A percentile compares a stretch with the other conserved stretches of the same genome.
These are phyloP conservation scores for cattle (Bos taurus) DNA, from an alignment of 2,113 vertebrate species.

Conservation along the genomic window ARS-UCD2.0 NC_037331.1:4585501-4586000, in stretches of 20 bases:
- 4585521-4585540: background rate
- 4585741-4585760: accelerated
- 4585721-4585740: background rate
- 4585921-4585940: background rate
- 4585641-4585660: background rate
- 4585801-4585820: background rate
- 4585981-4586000: background rate
- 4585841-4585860: background rate
- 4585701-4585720: accelerated
- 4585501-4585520: background rate
- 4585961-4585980: background rate
- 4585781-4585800: background rate
- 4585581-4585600: background rate
- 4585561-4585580: too few species aligned
- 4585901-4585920: too few species aligned
- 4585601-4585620: background rate
- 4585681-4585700: background rate
- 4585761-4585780: too few species aligned
- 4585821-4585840: background rate
- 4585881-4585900: background rate
- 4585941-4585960: background rate
- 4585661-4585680: background rate
- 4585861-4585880: background rate
- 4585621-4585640: background rate
- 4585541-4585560: background rate